phyloP scores from a whole-genome alignment of 2,888 invertebrate genomes.

The Drosophila sordidapex region DNA sequence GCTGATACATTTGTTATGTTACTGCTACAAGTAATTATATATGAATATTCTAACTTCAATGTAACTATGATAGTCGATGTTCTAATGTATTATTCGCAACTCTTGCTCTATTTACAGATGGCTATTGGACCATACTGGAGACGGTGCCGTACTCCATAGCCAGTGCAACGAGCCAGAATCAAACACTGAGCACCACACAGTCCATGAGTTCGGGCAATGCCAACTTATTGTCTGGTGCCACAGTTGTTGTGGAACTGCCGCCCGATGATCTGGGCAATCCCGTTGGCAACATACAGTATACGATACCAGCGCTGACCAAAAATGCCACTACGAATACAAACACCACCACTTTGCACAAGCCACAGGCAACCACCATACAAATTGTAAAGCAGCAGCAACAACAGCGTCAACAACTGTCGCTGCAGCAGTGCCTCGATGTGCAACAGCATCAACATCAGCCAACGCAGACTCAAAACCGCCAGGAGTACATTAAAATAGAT shows the following conservation, averaged over 20 bases:
- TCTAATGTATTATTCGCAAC: constrained; percentile 12
- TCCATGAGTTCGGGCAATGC: constrained; percentile 51
- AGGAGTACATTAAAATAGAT: constrained; percentile 80
- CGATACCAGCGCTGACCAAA: constrained; percentile 75
- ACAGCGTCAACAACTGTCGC: constrained; percentile 47
- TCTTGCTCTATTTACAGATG: constrained; percentile 69
- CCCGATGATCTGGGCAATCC: constrained; percentile 82
- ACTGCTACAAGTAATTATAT: constrained; percentile 66
- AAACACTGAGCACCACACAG: constrained; percentile 47
- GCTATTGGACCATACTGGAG: constrained; percentile 84
- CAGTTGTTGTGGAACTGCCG: constrained; percentile 83
- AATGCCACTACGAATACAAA: constrained; percentile 68
- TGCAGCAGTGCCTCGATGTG: constrained; percentile 49
- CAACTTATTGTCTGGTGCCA: constrained; percentile 77
- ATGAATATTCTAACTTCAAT: background rate
- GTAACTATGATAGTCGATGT: background rate
- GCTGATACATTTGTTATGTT: constrained; percentile 50
- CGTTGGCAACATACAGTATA: constrained; percentile 83
- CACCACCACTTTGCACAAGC: constrained; percentile 58
- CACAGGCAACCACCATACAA: constrained; percentile 81
- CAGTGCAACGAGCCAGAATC: constrained; percentile 48
- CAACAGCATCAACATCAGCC: constrained; percentile 44
- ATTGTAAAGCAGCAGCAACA: constrained; percentile 79
- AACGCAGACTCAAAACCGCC: constrained; percentile 40
- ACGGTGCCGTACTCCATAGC: constrained; percentile 83